Conservation (phyloP, 2,797 vertebrate genomes). For the Telmatherina bonti region DNA sequence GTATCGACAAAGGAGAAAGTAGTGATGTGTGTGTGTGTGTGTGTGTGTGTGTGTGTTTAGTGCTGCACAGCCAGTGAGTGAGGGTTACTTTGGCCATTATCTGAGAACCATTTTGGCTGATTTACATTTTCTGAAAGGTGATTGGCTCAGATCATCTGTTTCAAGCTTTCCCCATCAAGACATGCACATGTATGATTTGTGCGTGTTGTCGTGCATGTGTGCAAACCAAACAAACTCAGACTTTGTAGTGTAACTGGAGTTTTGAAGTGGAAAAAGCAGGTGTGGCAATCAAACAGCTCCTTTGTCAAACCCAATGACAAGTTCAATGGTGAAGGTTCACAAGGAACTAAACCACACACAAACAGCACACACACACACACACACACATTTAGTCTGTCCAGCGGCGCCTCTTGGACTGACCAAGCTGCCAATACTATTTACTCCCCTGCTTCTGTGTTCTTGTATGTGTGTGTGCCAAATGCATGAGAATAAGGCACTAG, state of each 20-base stretch:
- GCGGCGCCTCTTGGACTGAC: conserved; percentile 76
- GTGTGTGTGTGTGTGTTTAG: conserved; percentile 24
- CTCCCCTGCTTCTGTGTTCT: conserved; percentile 47
- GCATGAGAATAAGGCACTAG: conserved; percentile 72
- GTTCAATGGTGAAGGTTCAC: conserved; percentile 29
- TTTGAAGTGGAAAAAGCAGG: conserved; percentile 20
- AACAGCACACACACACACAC: conserved; percentile 24
- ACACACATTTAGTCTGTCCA: conserved; percentile 40
- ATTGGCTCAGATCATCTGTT: conserved; percentile 49
- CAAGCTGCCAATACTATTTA: conserved; percentile 71
- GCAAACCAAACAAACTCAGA: conserved; percentile 15
- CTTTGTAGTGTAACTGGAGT: conserved; percentile 22
- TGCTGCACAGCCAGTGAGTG: conserved; percentile 22
- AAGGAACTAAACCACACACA: neutral
- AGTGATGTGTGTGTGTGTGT: conserved; percentile 35
- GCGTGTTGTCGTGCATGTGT: conserved; percentile 7
- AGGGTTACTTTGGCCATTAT: conserved; percentile 55
- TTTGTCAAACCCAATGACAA: conserved; percentile 45
- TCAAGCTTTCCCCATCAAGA: conserved; percentile 45
- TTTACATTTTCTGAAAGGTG: conserved; percentile 62
- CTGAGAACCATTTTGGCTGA: conserved; percentile 60
- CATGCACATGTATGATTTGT: conserved; percentile 5
- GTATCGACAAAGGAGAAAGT: conserved; percentile 49
- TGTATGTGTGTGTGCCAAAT: conserved; percentile 37
- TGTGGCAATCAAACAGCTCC: conserved; percentile 26